Evolutionary conservation across 2,113 vertebrate species (phyloP), one percentile per base, ranked within the genome.

Genomic region (Colius striatus): DNA sequence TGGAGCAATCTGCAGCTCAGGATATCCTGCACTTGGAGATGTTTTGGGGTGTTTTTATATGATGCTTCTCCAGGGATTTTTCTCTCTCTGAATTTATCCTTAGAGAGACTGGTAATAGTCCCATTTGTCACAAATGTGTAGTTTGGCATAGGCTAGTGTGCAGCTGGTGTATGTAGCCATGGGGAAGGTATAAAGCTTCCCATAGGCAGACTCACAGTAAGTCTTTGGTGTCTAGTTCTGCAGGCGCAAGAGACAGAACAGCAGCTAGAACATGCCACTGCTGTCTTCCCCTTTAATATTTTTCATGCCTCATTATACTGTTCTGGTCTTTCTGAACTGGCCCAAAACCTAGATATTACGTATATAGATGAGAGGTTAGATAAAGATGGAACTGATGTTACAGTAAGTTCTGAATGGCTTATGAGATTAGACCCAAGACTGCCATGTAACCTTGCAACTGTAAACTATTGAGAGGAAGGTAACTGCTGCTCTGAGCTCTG

Each of bases 341-440:
- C 30, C 16, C 48, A 51, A 6, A 29, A 67, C 27, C 45, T 55
- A 38, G 19, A 9, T 84, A 20, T 84, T 91, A 48, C 25, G 12
- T 78, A 18, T 38, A 62, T 15, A 53, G 0, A 0, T 65, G 16
- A 20, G 16, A 65, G 22, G 41, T 48, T 19, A 55, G 26, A 25
- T 19, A 74, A 74, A 25, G n/a, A 26, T 76, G 7, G 72, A 53
- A 80, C 34, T 79, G 63, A 25, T 66, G 34, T 43, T 84, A 29
- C 1, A 5, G 73, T 38, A 87, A 72, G 76, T 72, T 48, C 41
- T 85, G 34, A 76, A 76, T 29, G 34, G n/a, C n/a, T 80, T 80
- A 14, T 53, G 50, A 68, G 58, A 4, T 61, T 61, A 72, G 20
- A 68, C 32, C 12, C 34, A 32, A n/a, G 48, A 50, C 57, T 84